Evolutionary conservation across 2,113 vertebrate species (phyloP).

Genomic region (Oreochromis spilurus): DNA sequence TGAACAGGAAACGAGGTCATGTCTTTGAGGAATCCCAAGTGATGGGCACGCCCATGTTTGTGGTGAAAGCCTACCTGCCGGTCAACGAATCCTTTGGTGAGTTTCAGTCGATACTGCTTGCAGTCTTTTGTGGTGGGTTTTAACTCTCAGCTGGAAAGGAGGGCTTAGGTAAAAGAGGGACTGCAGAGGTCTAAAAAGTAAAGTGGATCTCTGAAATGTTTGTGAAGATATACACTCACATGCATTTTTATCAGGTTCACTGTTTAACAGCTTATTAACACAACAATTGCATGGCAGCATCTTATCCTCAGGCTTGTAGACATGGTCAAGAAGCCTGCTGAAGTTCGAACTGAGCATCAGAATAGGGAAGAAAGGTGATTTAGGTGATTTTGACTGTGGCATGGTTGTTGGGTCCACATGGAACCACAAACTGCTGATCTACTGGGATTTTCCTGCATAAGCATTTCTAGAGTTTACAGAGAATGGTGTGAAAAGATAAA

Average conservation of each 20-base stretch:
- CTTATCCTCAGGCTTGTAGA: background rate
- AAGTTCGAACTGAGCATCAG: background rate
- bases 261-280: background rate
- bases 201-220: background rate
- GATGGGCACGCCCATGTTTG: slow-evolving; percentile 88
- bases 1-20: slow-evolving; percentile 89
- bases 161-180: background rate
- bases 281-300: background rate
- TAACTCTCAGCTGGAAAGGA: background rate
- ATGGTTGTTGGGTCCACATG: background rate
- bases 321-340: background rate
- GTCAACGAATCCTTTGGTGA: slow-evolving; percentile 93
- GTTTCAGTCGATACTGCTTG: slow-evolving; percentile 20
- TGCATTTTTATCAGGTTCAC: background rate
- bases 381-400: background rate
- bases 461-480: background rate
- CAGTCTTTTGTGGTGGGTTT: background rate
- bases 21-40: slow-evolving; percentile 94
- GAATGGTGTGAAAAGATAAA: background rate
- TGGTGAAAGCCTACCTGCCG: slow-evolving; percentile 88
- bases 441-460: background rate
- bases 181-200: background rate
- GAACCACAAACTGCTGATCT: background rate
- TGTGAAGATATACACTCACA: background rate
- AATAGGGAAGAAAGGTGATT: background rate